Base-by-base conservation (phyloP, 2,888 invertebrate species). In the Amiota communis region DNA sequence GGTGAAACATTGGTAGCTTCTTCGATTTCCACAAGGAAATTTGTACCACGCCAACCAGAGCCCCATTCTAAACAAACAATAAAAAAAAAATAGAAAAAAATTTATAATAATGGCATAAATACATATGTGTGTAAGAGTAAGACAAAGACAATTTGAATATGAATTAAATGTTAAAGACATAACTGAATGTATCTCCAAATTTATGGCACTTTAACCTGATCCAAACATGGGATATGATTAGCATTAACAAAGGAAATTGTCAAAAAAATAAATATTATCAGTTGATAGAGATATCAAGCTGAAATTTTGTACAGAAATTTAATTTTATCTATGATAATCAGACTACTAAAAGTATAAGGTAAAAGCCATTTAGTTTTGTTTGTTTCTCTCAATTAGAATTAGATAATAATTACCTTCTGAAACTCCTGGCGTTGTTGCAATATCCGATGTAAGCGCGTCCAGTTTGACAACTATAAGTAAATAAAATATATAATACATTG, bases 21-120 rank as follows among this genome's bases (percentile, higher is more conserved):
- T 76, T 89, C 88, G 78, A 90, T 88, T 84, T 89, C 89, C 70
- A 90, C 89, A 67, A 89, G 85, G 76, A 89, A 89, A 76, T 87
- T 88, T 76, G 89, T 87, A 75, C 89, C 88, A 70, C 81, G 82
- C 89, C 88, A 88, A 70, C 88, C 90, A 71, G 89, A 88, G 77
- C 88, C 89, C 90, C 89, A 89, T 88, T 89, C 89, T 90, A 78
- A 48, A 13, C 9, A 11, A 9, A 8, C 2, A 6, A 63, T 63
- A 13, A 67, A 74, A n/a, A 23, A 46, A 75, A 69, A 12, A 9
- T 61, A 15, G 1, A 9, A 17, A 11, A 36, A 68, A 73, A n/a
- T n/a, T n/a, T 36, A 36, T 36, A 36, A 2, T 36, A 36, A 23
- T 72, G 67, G 65, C 67, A n/a, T n/a, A n/a, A n/a, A n/a, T 23